Evolutionary conservation across 1,140 invertebrate genomes (phyloP), one percentile per base, ranked within the genome.

Genomic region (Dreissena polymorpha): DNA sequence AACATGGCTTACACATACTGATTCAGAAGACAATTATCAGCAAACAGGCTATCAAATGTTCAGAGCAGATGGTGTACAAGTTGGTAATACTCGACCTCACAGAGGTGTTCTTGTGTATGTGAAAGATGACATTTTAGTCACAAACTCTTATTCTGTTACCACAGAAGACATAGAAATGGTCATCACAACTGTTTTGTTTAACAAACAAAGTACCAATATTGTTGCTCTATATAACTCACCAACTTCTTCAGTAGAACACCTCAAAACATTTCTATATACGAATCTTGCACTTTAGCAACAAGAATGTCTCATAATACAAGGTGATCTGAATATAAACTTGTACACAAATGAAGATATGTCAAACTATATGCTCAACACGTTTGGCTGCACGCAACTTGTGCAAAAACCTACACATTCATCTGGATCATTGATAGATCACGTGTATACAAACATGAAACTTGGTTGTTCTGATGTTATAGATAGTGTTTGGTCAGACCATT

Each of bases 401-500:
- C 6, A 60, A 18, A 60, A 60, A 60, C 57, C 57, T n/a, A 6
- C 57, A 60, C 57, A 60, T 60, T 18, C 16, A 23, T 60, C 16
- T 60, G 57, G 57, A 60, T 60, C 57, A n/a, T 60, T 60, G 21
- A 60, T 60, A n/a, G 57, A 60, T 23, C 57, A 60, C 21, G 21
- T 60, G 2, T 60, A 60, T 39, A 39, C 39, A 39, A 39, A 39
- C 39, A 8, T 6, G 16, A 23, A 60, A n/a, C 57, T 60, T 23
- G 57, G 21, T 60, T 23, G 16, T 23, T n/a, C 57, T 60, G 12
- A 60, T 60, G 57, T 60, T 23, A 60, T 60, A 60, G 21, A 23
- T 60, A n/a, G 57, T 60, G 57, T 60, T 23, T 60, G 57, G 57
- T 60, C 57, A n/a, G 57, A 60, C 57, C 21, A 60, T 60, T n/a